Evolutionary conservation across 2,888 invertebrate genomes (phyloP), one percentile per base, ranked within the genome.

Genomic region (Xylota sylvarum): DNA sequence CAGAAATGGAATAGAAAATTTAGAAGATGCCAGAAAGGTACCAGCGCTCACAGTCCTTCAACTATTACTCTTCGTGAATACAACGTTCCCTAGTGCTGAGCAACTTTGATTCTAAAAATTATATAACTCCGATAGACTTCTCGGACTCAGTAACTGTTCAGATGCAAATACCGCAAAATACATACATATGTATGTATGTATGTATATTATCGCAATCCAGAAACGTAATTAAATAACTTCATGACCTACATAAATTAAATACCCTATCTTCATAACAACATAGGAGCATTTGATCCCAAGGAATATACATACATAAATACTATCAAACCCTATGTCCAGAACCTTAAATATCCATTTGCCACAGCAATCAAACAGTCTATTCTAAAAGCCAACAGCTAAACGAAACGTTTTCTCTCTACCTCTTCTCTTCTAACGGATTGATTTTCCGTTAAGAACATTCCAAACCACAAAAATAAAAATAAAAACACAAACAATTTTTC

Each of bases 361-460:
- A 14, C 27, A 52, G n/a, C 32, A 55, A 32, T 32, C 32, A 55
- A 32, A 27, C 60, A 9, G 14, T 27, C 14, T 43, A 9, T 23
- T 27, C 27, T 14, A 32, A 58, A 58, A 17, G 5, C 1, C 12
- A 65, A 10, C 32, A 48, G 30, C 32, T 14, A 72, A 12, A 14
- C 14, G 48, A 48, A 48, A 23, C 48, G 58, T 72, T 58, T 58
- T 56, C 58, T 23, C 35, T 3, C 19, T 37, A 5, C 5, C 50
- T 46, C 64, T 48, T 17, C 48, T 30, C 55, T 40, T 50, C 52
- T 69, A 64, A 52, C 43, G 62, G 62, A 52, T 62, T 56, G 56
- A 19, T 43, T 76, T 56, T 46, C 74, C 10, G 27, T 65, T 56
- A 56, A 69, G 27, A 52, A 52, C n/a, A 52, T 37, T 69, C 55